Evolutionary conservation across 2,113 vertebrate genomes (phyloP).

Genomic region (Noctilio leporinus): DNA sequence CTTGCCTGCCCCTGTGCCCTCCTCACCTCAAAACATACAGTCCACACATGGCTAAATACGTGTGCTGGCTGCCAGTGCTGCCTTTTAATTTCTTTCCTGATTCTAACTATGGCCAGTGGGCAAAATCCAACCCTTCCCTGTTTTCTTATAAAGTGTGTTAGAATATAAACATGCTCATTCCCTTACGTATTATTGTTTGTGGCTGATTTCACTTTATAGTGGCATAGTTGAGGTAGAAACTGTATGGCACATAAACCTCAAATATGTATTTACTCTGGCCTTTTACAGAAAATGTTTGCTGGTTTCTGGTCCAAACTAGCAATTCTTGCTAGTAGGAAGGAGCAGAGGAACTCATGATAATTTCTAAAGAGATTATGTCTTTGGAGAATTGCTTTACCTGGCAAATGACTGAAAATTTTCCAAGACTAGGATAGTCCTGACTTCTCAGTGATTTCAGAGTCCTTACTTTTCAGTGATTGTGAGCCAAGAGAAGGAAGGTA

Average conservation of each 20-base stretch:
- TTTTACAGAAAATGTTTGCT: not conserved
- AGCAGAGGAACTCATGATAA: not conserved
- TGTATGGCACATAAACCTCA: not conserved
- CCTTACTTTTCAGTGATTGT: constrained; percentile 27
- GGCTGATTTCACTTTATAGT: not conserved
- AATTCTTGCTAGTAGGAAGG: not conserved
- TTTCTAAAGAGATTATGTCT: not conserved
- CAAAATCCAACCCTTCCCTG: not conserved
- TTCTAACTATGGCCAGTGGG: not conserved
- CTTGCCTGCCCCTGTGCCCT: not conserved
- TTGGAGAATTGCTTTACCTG: not conserved
- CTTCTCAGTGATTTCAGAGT: no score
- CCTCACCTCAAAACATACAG: not conserved
- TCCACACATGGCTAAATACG: not conserved
- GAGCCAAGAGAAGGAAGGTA: not conserved
- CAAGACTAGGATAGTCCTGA: not conserved
- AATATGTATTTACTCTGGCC: not conserved
- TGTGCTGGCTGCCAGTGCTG: not conserved
- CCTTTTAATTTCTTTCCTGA: not conserved
- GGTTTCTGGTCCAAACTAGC: not conserved
- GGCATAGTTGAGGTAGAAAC: not conserved
- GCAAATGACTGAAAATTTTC: constrained; percentile 4
- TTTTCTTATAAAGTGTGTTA: constrained; percentile 1
- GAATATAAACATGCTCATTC: not conserved
- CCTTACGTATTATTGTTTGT: not conserved